Conservation (phyloP, 2,797 vertebrate species). For the Mycteria americana region DNA sequence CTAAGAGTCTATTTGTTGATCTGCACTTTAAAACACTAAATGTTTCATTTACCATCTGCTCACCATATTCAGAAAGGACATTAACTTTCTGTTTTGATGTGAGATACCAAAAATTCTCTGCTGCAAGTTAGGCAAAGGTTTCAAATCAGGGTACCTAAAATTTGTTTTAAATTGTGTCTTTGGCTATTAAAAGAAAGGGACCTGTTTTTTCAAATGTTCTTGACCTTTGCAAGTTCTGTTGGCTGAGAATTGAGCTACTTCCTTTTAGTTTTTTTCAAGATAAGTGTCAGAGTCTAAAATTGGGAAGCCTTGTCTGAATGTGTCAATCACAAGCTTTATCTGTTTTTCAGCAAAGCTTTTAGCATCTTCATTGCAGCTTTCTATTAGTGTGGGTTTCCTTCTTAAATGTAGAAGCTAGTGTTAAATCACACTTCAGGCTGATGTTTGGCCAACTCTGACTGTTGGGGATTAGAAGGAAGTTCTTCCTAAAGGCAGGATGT, state of each 20-base stretch:
- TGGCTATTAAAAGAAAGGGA: neutral
- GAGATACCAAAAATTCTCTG: neutral
- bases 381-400: neutral
- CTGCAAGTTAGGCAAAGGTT: neutral
- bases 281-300: neutral
- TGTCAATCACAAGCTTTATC: neutral
- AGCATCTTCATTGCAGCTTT: neutral
- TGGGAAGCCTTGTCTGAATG: neutral
- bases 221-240: neutral
- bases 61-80: neutral
- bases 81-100: neutral
- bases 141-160: neutral
- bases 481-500: neutral
- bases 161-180: neutral
- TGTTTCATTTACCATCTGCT: neutral
- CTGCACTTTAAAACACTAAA: neutral
- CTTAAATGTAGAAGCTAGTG: neutral
- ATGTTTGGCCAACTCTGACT: neutral
- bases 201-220: neutral
- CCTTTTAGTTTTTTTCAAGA: neutral
- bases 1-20: neutral
- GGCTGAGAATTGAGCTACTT: neutral
- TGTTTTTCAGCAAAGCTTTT: constrained; percentile 6
- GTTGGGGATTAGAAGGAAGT: neutral
- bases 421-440: neutral